A percentile compares a stretch with the other conserved stretches of the same genome.
Conservation (phyloP, 2,888 invertebrate species). For the Auanema freiburgensis region DNA sequence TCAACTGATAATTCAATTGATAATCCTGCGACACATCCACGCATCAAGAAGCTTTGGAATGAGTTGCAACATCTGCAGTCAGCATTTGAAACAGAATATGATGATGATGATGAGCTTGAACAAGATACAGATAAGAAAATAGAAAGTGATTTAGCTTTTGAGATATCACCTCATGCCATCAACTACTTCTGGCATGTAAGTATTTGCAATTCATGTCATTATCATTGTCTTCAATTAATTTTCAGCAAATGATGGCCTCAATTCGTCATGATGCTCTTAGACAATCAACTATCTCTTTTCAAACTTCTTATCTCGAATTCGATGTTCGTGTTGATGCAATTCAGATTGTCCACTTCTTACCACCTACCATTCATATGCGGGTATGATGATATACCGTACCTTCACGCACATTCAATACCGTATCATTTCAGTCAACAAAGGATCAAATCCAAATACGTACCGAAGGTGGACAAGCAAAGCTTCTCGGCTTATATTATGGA, state of each 20-base stretch:
- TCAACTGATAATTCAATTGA: conserved; percentile 15
- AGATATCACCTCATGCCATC: not conserved
- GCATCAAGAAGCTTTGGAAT: conserved; percentile 6
- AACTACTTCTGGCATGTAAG: conserved; percentile 14
- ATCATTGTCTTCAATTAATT: not conserved
- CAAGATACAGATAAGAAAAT: conserved; percentile 10
- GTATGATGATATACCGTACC: not conserved
- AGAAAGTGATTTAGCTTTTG: conserved; percentile 12
- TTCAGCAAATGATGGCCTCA: conserved; percentile 19
- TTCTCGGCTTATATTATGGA: conserved; percentile 32
- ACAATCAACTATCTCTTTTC: conserved; percentile 13
- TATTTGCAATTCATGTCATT: not conserved
- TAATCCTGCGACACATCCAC: conserved; percentile 2
- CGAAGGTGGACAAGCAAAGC: conserved; percentile 15
- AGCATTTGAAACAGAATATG: not conserved
- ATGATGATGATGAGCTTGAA: conserved; percentile 8
- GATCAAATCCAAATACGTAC: not conserved
- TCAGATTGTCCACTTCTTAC: conserved; percentile 16
- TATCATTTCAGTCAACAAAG: no score
- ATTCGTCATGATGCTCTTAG: conserved; percentile 16
- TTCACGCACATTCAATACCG: no score
- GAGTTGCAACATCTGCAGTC: conserved; percentile 11
- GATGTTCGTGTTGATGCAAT: conserved; percentile 16
- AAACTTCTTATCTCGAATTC: conserved; percentile 19
- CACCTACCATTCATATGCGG: conserved; percentile 16